Evolutionary conservation across 2,888 invertebrate genomes (phyloP), one percentile per base, ranked within the genome.

Genomic region (Drosophila paranaensis): DNA sequence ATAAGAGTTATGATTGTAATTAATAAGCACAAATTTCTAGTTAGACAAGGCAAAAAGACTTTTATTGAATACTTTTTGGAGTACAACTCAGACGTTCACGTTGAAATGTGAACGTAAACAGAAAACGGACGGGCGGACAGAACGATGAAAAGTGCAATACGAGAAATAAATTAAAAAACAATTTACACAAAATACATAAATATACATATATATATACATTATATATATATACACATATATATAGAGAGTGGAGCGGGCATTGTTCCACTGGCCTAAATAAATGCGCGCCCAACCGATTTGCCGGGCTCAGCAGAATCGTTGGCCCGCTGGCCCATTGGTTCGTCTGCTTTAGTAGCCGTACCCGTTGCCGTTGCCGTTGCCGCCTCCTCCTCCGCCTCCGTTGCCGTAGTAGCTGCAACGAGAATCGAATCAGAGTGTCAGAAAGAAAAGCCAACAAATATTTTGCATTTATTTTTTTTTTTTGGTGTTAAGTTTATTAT

Each of bases 381-480:
- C 25, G 25, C 6, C 0, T 2, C 39, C 33, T 30, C 46, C 8
- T 6, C 30, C 30, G 30, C 8, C 8, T 6, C 58, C 51, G 30
- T 66, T 46, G 62, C 64, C 60, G 63, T 57, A 30, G 58, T 40
- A 87, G 76, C 84, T 84, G 84, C 76, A 84, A 88, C 37, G 87
- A 88, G 64, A 76, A 76, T 57, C 48, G 69, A 78, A 76, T 63
- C 67, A 58, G 50, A 76, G 55, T 60, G 54, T 71, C 55, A 74
- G 56, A 74, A 72, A 68, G 65, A 69, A 62, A 74, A 40, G 51
- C 39, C 55, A 48, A 16, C 60, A 70, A 76, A 71, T 14, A 54
- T 71, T 86, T 87, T 71, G 27, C 51, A 79, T 72, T 74, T 72
- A 77, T 77, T 79, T 82, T 27, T 54, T 62, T 77, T 79, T 82